These are phyloP conservation scores for Eudemis profundana DNA, from an alignment of 2,888 invertebrate species.

Conservation along the genomic window DNA sequence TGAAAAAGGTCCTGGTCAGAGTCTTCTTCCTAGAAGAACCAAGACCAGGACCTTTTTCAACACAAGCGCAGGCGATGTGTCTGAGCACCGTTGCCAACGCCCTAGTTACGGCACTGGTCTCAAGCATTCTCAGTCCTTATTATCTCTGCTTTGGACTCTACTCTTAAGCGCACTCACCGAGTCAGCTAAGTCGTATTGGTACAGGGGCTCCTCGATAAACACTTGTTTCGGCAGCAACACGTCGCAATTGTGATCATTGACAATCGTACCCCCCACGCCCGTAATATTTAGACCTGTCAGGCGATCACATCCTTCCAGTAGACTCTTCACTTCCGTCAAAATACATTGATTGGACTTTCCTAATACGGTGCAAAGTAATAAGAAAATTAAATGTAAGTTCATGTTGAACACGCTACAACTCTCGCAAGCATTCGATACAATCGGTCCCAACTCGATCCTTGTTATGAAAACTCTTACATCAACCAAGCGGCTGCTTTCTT, in stretches of 20 bases:
- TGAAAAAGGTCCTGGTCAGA: too few species aligned
- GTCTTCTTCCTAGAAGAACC: too few species aligned
- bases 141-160: too few species aligned
- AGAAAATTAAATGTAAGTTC: conserved; percentile 33
- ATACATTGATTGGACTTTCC: conserved; percentile 60
- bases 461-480: conserved; percentile 34
- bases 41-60: too few species aligned
- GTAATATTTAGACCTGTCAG: conserved; percentile 74
- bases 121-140: too few species aligned
- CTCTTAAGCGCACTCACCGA: conserved; percentile 64
- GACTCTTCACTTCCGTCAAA: conserved; percentile 67
- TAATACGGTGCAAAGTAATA: conserved; percentile 46
- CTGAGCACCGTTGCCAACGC: too few species aligned
- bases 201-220: conserved; percentile 77
- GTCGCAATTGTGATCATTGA: conserved; percentile 80
- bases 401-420: conserved; percentile 23
- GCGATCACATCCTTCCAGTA: conserved; percentile 75
- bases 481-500: conserved; percentile 5
- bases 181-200: conserved; percentile 71
- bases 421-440: conserved; percentile 14
- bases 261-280: conserved; percentile 74
- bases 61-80: too few species aligned
- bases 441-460: conserved; percentile 5
- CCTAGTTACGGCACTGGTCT: too few species aligned
- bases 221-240: conserved; percentile 78